Evolutionary conservation across 1,140 invertebrate species (phyloP).

Genomic region (Bombus waltoni): DNA sequence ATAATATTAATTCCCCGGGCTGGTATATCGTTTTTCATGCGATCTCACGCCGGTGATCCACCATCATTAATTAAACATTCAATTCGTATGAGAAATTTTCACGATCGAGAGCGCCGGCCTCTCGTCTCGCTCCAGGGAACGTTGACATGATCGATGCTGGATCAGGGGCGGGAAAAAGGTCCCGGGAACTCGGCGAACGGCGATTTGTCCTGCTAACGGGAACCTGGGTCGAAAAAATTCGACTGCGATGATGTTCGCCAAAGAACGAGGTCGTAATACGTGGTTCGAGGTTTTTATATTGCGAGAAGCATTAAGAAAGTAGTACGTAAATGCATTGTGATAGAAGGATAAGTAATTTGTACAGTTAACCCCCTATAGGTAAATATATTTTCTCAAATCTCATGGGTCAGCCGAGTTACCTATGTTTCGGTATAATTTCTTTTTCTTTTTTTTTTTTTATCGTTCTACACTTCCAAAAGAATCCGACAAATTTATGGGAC

Average conservation of each 20-base stretch:
- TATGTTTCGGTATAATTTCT: no score
- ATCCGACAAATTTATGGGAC: no score
- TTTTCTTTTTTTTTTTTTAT: no score
- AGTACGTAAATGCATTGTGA: not conserved
- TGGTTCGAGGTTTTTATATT: not conserved
- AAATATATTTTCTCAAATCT: not conserved
- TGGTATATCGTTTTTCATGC: constrained; percentile 48
- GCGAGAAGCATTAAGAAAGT: not conserved
- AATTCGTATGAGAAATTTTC: constrained; percentile 51
- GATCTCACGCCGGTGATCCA: constrained; percentile 25
- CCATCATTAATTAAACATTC: constrained; percentile 61
- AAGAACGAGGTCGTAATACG: not conserved
- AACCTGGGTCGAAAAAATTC: not conserved
- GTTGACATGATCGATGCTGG: constrained; percentile 25
- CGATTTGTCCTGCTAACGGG: constrained; percentile 23
- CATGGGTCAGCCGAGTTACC: not conserved
- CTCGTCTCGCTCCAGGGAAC: constrained; percentile 4
- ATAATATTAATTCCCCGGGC: constrained; percentile 56
- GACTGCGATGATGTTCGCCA: not conserved
- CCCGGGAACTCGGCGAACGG: constrained; percentile 6
- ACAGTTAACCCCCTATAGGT: not conserved
- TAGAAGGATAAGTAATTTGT: not conserved
- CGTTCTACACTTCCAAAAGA: no score
- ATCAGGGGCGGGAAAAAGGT: constrained; percentile 16
- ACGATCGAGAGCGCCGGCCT: not conserved